These are phyloP conservation scores for Brachionus plicatilis DNA, from an alignment of 1,140 invertebrate genomes.

Conservation along the genomic window DNA sequence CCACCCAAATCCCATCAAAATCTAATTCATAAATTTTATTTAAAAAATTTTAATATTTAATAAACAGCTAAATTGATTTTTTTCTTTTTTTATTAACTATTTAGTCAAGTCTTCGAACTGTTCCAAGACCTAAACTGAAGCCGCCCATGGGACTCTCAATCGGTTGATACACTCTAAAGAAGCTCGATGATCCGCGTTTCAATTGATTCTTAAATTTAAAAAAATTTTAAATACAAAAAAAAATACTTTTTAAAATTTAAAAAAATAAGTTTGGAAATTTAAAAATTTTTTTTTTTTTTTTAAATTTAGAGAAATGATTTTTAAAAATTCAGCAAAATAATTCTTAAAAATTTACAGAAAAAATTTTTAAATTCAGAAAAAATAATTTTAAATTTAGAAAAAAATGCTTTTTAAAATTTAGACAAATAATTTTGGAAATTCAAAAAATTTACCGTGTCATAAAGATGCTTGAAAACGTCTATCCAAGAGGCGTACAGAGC, in stretches of 20 bases:
- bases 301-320: too few relatives aligned
- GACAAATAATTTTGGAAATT: background rate
- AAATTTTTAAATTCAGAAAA: too few relatives aligned
- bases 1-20: background rate
- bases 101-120: background rate
- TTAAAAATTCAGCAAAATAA: too few relatives aligned
- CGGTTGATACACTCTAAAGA: conserved; percentile 19
- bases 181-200: conserved; percentile 28
- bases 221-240: too few relatives aligned
- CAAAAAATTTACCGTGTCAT: conserved; percentile 8
- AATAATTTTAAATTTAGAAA: background rate
- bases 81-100: background rate
- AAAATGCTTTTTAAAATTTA: background rate
- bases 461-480: conserved; percentile 13
- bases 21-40: background rate
- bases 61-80: background rate
- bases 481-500: conserved; percentile 10
- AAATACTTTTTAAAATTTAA: too few relatives aligned
- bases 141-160: background rate
- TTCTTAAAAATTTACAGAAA: too few relatives aligned
- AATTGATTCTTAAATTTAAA: background rate
- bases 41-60: background rate
- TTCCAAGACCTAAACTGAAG: conserved; percentile 11
- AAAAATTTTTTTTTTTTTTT: too few relatives aligned
- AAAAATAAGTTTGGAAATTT: too few relatives aligned